Base-by-base conservation (phyloP, 1,140 invertebrate genomes). In the Matsumurasca onukii region DNA sequence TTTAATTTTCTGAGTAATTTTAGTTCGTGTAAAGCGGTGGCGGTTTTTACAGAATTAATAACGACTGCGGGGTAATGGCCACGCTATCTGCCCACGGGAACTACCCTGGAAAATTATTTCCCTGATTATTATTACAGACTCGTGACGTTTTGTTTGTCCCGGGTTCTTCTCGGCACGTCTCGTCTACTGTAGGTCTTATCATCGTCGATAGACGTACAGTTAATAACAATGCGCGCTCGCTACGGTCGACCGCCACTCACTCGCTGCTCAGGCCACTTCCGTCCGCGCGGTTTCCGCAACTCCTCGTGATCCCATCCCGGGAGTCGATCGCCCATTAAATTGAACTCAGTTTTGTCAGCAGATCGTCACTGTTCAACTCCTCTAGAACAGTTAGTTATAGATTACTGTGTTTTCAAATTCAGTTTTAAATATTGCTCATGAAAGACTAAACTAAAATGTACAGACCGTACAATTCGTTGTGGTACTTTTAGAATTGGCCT, bases 1-100 rank as follows among this genome's bases (percentile, higher is more conserved):
- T 65, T 65, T 65, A 65, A 65, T 65, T 65, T 65, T 65, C 62
- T 24, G 25, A 45, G 31, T 65, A 65, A 65, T 65, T 65, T 65
- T 45, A 65, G 31, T 65, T 65, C 55, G 55, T 59, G 55, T 59
- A 59, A 59, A 59, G 55, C 55, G 55, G 55, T 59, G 55, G 31
- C 62, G 24, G 62, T 65, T 65, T 63, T 65, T 65, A 27, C 25
- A 65, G 39, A 65, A 65, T 65, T 65, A 65, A 65, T 65, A 65
- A 65, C 31, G 30, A 45, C 31, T 17, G 34, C 25, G 24, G n/a
- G 22, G 55, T 39, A 65, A 45, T 39, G 30, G 34, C 62, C 27
- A 65, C 39, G 39, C 62, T 45, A 65, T 65, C 62, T 31, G 30
- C n/a, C n/a, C n/a, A n/a, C 17, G n/a, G 30, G 34, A 48, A 45